Percentiles rank a stretch among this genome's conserved stretches.
These are phyloP conservation scores for Ephydatia muelleri DNA, from an alignment of 37 sponge, comb jelly and placozoan genomes.

Conservation along the genomic window DNA sequence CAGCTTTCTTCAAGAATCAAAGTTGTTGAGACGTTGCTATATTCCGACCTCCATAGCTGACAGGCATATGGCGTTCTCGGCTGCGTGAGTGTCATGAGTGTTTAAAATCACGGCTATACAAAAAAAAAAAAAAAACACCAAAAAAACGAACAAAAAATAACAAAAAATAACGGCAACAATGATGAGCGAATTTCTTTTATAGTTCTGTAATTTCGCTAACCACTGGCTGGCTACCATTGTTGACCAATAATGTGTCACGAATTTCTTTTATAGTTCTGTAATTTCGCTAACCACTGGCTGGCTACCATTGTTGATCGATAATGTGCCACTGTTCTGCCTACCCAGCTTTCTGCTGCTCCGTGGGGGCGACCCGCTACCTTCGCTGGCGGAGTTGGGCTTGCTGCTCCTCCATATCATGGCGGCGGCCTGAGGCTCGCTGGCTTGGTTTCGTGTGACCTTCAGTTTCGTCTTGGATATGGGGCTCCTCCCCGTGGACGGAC, in stretches of 20 bases:
- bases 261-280: conserved; percentile 19
- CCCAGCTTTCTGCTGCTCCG: not conserved
- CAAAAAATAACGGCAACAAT: too few species aligned
- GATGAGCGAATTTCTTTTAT: too few species aligned
- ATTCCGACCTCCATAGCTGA: too few species aligned
- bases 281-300: not conserved
- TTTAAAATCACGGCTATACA: too few species aligned
- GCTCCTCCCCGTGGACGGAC: conserved; percentile 32
- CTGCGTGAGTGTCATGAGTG: too few species aligned
- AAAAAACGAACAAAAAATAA: too few species aligned
- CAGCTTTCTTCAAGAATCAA: too few species aligned
- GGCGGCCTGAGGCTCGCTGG: not conserved
- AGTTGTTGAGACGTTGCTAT: too few species aligned
- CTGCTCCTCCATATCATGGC: conserved; percentile 25
- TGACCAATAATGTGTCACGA: not conserved
- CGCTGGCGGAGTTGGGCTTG: not conserved
- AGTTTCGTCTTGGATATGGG: conserved; percentile 61
- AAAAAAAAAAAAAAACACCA: too few species aligned
- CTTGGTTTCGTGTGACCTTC: conserved; percentile 22
- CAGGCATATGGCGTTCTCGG: too few species aligned
- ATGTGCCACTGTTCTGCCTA: not conserved
- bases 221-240: not conserved
- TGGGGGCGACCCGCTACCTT: not conserved
- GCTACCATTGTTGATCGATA: not conserved
- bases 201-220: conserved; percentile 22